These are phyloP conservation scores for Ashinkailepas kermadecensis DNA, from an alignment of 2,888 invertebrate genomes.

Conservation along the genomic window DNA sequence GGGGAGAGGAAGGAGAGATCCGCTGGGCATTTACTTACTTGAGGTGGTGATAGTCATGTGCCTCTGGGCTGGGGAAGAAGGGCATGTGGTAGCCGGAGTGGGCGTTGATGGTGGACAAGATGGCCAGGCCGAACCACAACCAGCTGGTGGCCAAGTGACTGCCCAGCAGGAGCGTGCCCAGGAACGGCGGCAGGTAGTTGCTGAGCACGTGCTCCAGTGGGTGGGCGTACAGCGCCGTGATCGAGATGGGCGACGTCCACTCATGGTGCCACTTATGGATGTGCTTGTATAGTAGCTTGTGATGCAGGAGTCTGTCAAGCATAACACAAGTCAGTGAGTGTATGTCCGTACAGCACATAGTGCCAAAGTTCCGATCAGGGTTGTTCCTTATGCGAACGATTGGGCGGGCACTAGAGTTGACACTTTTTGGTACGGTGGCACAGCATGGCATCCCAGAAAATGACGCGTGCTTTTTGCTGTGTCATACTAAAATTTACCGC, in stretches of 20 bases:
- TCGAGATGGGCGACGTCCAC: slow-evolving; percentile 80
- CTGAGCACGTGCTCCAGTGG: slow-evolving; percentile 66
- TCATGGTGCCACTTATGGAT: slow-evolving; percentile 82
- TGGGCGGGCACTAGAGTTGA: no score
- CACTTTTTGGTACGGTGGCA: no score
- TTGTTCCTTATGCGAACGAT: no score
- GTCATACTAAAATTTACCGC: no score
- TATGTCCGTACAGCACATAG: no score
- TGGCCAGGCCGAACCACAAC: slow-evolving; percentile 72
- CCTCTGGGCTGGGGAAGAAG: slow-evolving; percentile 74
- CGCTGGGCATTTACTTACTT: slow-evolving; percentile 56
- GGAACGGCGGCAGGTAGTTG: slow-evolving; percentile 64
- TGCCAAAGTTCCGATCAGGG: no score
- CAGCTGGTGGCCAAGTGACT: slow-evolving; percentile 67
- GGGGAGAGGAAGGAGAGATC: no score
- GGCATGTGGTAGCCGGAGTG: slow-evolving; percentile 82
- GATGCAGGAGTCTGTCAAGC: slow-evolving; percentile 58
- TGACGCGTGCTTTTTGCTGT: no score
- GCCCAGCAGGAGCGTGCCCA: slow-evolving; percentile 54
- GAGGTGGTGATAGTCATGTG: slow-evolving; percentile 79
- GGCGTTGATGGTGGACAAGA: slow-evolving; percentile 66
- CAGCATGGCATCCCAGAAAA: no score
- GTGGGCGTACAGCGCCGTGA: slow-evolving; percentile 71
- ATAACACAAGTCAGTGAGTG: background rate
- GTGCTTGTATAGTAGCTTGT: slow-evolving; percentile 63